Evolutionary conservation across 2,113 vertebrate genomes (phyloP), one percentile per base, ranked within the genome.

Genomic region (Macroglossus sobrinus): DNA sequence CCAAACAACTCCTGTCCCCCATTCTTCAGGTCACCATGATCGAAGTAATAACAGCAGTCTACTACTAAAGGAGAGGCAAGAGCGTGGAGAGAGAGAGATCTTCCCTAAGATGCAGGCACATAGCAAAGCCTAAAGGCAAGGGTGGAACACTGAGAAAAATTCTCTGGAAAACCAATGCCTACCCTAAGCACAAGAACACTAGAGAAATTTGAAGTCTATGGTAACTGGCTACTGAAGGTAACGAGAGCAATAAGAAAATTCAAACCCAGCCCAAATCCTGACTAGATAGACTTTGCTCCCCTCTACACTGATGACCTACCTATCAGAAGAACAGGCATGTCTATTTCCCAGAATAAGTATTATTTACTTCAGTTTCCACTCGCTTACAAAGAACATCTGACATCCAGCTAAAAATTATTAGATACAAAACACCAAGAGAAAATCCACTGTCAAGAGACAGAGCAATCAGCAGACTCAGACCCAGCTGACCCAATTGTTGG

Each of bases 371-470:
- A 78, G 75, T 71, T 82, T 95, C 71, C 87, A 66, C 40, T 93
- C 24, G 47, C 38, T 75, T 79, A 68, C 30, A 74, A n/a, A 87
- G 9, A 85, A 76, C 38, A 59, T 61, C 12, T 47, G 61, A 66
- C 47, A 91, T 79, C 93, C 63, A 84, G 86, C 35, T 35, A 84
- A 61, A 95, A 84, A 87, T 88, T 26, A 93, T 35, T 87, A 74
- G 47, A 93, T 87, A 40, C 40, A 93, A 96, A 95, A 94, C 35
- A 94, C 94, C 50, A 90, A 78, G 15, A 88, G 33, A 57, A 93
- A 84, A 93, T 11, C 30, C 15, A 93, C 19, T 78, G 38, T 89
- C 18, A 89, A 89, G 84, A 93, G 81, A 84, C 55, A 91, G 90
- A 79, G 45, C 47, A 88, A 82, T 91, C 50, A 87, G 71, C 5